Conservation (phyloP, 2,113 vertebrate species). For the Gavia stellata region DNA sequence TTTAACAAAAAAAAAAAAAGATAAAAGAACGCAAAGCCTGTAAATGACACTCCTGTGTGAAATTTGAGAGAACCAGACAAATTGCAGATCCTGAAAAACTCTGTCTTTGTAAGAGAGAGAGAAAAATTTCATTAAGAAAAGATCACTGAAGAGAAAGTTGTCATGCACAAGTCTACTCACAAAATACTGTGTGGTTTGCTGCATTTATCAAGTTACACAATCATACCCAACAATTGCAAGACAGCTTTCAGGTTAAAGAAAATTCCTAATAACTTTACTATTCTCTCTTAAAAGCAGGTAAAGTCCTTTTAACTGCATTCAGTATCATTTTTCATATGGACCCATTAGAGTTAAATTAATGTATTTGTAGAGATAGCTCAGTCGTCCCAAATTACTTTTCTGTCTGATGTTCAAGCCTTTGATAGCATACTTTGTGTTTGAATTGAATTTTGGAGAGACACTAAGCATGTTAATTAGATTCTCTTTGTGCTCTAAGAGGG, state of each 20-base stretch:
- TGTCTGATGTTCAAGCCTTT: slow-evolving; percentile 75
- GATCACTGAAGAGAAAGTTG: neutral
- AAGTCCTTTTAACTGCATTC: slow-evolving; percentile 64
- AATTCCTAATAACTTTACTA: slow-evolving; percentile 68
- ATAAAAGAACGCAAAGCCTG: neutral
- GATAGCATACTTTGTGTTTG: slow-evolving; percentile 76
- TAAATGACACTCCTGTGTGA: neutral
- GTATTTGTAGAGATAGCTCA: slow-evolving; percentile 74
- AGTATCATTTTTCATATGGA: slow-evolving; percentile 56
- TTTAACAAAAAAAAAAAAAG: neutral
- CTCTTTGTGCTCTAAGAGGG: slow-evolving; percentile 18
- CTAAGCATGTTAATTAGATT: slow-evolving; percentile 72
- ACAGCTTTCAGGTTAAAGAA: slow-evolving; percentile 50
- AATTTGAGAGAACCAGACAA: neutral
- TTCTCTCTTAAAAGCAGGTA: slow-evolving; percentile 60
- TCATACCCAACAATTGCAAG: slow-evolving; percentile 15
- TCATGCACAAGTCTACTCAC: neutral
- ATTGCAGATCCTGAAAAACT: neutral
- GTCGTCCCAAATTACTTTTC: slow-evolving; percentile 73
- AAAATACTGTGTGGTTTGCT: neutral
- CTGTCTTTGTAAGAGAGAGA: neutral
- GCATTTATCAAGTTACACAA: slow-evolving; percentile 35
- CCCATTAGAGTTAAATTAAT: slow-evolving; percentile 71
- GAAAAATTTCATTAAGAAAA: neutral
- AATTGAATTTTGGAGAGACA: slow-evolving; percentile 76